phyloP scores from a whole-genome alignment of 2,797 vertebrate genomes.

The Crocidura indochinensis region DNA sequence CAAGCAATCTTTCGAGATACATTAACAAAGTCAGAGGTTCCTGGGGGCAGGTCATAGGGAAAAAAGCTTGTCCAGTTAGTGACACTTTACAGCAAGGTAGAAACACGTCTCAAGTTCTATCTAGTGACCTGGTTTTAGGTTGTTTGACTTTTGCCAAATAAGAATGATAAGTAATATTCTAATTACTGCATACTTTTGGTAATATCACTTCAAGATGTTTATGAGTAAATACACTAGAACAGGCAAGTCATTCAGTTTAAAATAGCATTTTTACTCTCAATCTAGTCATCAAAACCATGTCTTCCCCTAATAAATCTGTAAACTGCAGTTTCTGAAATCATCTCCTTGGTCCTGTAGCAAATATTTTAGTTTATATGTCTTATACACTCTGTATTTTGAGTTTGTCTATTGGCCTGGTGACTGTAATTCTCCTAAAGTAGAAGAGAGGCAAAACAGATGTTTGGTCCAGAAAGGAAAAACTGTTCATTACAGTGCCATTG shows the following conservation, averaged over 20 bases:
- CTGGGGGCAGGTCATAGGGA: not conserved
- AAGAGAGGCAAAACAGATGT: not conserved
- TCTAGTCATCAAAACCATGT: not conserved
- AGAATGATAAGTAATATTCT: slow-evolving; percentile 25
- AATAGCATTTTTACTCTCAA: not conserved
- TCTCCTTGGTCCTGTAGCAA: not conserved
- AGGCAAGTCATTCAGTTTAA: not conserved
- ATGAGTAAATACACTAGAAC: not conserved
- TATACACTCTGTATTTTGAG: not conserved
- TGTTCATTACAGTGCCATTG: not conserved
- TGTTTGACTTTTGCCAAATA: slow-evolving; percentile 35
- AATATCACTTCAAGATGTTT: not conserved
- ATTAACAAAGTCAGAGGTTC: not conserved
- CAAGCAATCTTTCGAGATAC: not conserved
- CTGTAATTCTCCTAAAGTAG: not conserved
- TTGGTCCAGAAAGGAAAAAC: slow-evolving; percentile 18
- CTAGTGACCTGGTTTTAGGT: not conserved
- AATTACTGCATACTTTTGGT: not conserved
- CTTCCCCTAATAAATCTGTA: not conserved
- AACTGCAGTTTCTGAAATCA: not conserved
- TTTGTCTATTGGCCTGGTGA: not conserved
- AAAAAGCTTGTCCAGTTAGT: not conserved
- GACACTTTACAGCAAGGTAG: not conserved
- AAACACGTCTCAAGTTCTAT: not conserved
- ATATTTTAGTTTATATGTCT: not conserved